phyloP scores from a whole-genome alignment of 2,113 vertebrate species.

The Gopherus flavomarginatus region DNA sequence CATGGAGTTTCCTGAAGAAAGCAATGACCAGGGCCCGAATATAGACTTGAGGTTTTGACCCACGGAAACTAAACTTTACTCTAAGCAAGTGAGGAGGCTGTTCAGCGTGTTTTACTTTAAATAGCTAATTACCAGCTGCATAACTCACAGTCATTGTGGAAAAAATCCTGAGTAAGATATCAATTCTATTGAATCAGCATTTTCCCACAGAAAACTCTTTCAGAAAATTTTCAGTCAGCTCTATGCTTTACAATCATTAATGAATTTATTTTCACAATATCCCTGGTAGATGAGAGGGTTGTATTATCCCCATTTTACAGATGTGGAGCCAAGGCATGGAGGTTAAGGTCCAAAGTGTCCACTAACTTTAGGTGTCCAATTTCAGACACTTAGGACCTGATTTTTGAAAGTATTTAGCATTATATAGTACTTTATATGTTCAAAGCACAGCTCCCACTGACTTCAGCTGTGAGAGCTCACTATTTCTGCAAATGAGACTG shows the following conservation, averaged over 20 bases:
- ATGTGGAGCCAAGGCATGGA: neutral
- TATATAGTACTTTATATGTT: neutral
- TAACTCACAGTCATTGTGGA: neutral
- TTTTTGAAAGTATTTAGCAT: neutral
- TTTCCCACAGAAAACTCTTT: neutral
- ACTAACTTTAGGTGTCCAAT: neutral
- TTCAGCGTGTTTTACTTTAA: neutral
- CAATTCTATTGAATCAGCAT: neutral
- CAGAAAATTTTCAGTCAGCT: neutral
- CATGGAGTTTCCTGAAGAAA: fast-evolving
- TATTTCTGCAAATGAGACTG: neutral
- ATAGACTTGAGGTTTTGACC: neutral
- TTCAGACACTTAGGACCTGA: neutral
- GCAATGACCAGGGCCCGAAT: neutral
- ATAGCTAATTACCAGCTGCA: neutral
- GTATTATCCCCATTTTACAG: neutral
- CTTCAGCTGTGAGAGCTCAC: neutral
- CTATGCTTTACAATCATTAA: neutral
- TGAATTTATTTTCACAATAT: neutral
- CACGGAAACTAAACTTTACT: neutral
- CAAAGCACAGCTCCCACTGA: neutral
- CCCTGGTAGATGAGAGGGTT: neutral
- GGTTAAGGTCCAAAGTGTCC: neutral
- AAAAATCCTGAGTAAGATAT: neutral
- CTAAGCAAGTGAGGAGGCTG: neutral